Percentiles rank a stretch among this genome's conserved stretches.
These are phyloP conservation scores for Ceryle rudis DNA, from an alignment of 2,797 vertebrate species.

Conservation along the genomic window DNA sequence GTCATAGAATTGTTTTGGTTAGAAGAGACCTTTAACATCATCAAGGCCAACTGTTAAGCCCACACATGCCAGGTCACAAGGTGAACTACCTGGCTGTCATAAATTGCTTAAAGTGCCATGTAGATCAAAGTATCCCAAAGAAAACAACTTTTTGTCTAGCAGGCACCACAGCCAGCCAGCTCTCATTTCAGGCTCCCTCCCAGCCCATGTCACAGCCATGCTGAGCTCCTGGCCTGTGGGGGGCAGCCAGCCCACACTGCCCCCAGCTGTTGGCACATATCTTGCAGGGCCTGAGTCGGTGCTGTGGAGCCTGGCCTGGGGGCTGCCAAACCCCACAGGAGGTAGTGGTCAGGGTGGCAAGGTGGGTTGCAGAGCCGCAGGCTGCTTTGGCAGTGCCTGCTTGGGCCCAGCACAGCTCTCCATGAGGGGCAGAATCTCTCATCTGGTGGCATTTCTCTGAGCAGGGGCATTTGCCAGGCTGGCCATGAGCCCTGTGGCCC, in stretches of 20 bases:
- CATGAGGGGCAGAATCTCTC: background rate
- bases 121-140: background rate
- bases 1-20: background rate
- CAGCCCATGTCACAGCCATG: accelerated
- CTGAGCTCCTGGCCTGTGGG: accelerated
- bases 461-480: background rate
- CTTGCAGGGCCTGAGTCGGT: accelerated
- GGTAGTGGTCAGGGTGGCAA: accelerated
- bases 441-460: background rate
- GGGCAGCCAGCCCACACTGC: accelerated
- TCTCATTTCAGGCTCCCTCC: background rate
- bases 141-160: background rate
- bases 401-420: background rate
- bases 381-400: background rate
- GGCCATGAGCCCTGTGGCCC: accelerated
- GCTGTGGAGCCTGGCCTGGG: background rate
- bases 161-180: background rate
- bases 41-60: background rate
- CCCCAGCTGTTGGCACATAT: no score
- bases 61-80: accelerated
- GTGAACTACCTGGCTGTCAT: background rate
- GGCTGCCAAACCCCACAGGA: accelerated
- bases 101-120: background rate
- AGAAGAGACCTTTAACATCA: background rate
- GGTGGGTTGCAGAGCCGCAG: accelerated